Evolutionary conservation across 2,113 vertebrate genomes (phyloP), one percentile per base, ranked within the genome.

Genomic region (Hemibates koningsi): DNA sequence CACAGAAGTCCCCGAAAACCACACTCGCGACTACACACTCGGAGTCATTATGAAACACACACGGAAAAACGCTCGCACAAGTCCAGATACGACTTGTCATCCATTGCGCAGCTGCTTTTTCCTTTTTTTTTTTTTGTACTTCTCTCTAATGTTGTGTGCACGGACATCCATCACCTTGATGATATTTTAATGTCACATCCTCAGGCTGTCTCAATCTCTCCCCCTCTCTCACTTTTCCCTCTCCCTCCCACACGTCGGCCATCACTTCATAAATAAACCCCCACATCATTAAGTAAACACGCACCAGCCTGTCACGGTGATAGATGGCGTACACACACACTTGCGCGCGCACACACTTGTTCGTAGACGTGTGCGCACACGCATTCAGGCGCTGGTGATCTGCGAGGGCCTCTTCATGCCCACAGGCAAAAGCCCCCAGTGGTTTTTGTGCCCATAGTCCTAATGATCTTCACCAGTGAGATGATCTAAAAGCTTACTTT

Each of bases 171-270:
- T 95, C 95, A 95, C 92, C 91, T 94, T 95, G 95, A 95, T 95
- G 95, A 93, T 95, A 85, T 95, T 95, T 95, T 95, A 95, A 95
- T 95, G 94, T 95, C 94, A 94, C 94, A 93, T 95, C 95, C 94
- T 95, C 93, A 5, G 93, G 95, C 94, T 94, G 90, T 93, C 93
- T 93, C 94, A 88, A 89, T 91, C 91, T 50, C 92, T 54, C 92
- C 84, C 41, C 45, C 71, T 83, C 85, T 34, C 84, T 80, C 80
- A 52, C 86, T 88, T 71, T 61, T 36, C 52, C 52, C 50, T n/a
- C 43, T 84, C 91, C 89, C 66, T 85, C 91, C 85, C 88, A 87
- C 92, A 88, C 89, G 50, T 87, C 78, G 86, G 91, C 90, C 91
- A 92, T 93, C 94, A 93, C 93, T 95, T 95, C 95, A 95, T 95